phyloP scores from a whole-genome alignment of 2,797 vertebrate species.

The Taenioides sp. region DNA sequence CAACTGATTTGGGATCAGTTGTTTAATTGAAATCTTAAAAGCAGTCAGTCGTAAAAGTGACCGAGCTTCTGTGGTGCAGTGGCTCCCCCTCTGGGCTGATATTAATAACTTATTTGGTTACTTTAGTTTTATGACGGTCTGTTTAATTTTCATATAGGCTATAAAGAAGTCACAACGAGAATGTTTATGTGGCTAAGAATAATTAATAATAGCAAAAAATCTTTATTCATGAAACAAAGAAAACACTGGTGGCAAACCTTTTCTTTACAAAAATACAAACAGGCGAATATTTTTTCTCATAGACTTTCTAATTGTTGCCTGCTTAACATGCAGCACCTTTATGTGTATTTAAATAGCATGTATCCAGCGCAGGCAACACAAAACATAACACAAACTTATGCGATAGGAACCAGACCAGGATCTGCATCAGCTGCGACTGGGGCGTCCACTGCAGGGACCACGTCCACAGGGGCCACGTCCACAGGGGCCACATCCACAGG shows the following conservation, averaged over 20 bases:
- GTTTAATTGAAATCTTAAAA: constrained; percentile 37
- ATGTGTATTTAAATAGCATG: constrained; percentile 4
- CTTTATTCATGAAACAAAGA: constrained; percentile 27
- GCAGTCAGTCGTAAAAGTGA: constrained; percentile 9
- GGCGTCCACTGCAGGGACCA: constrained; percentile 15
- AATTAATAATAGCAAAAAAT: constrained; percentile 19
- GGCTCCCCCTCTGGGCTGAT: constrained; percentile 57
- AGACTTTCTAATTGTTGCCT: background rate
- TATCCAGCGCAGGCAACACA: background rate
- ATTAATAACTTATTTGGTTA: background rate
- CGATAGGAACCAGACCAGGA: constrained; percentile 27
- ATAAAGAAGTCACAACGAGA: background rate
- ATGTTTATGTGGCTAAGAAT: background rate
- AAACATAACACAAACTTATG: constrained; percentile 20
- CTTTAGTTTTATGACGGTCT: background rate
- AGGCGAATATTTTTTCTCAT: background rate
- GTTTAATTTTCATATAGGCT: background rate
- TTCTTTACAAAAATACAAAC: constrained; percentile 22
- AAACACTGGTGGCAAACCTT: constrained; percentile 19
- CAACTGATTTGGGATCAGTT: constrained; percentile 57
- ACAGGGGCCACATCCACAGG: background rate
- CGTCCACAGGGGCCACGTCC: constrained; percentile 15
- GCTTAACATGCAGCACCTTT: background rate
- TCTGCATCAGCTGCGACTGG: constrained; percentile 16
- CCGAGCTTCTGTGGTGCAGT: constrained; percentile 27